phyloP scores from a whole-genome alignment of 2,797 vertebrate species.

The Petrocephalus sullivani region DNA sequence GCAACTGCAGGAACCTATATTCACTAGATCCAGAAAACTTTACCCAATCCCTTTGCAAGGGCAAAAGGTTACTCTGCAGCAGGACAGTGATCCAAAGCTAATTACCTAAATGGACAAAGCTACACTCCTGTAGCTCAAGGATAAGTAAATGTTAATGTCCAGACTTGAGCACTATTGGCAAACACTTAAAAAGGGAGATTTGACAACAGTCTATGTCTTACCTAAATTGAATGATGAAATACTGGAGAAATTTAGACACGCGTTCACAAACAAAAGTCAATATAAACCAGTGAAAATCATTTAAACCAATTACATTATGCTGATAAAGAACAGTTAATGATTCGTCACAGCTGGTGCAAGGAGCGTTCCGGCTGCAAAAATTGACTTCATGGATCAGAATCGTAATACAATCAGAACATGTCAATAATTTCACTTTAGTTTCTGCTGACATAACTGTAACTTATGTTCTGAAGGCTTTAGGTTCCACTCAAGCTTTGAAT shows the following conservation, averaged over 20 bases:
- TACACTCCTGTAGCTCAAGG: background rate
- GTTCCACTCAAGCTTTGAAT: background rate
- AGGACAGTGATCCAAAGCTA: background rate
- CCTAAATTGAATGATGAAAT: background rate
- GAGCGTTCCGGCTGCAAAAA: background rate
- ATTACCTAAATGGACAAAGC: background rate
- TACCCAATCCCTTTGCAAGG: background rate
- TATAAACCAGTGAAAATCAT: background rate
- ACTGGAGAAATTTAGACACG: background rate
- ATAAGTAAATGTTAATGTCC: background rate
- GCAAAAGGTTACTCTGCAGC: background rate
- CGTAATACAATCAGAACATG: background rate
- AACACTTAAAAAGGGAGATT: background rate
- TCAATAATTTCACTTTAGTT: background rate
- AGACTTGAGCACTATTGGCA: background rate
- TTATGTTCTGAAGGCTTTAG: slow-evolving; percentile 3
- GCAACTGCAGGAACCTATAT: background rate
- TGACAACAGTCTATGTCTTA: background rate
- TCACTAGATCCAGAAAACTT: background rate
- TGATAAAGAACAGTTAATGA: background rate
- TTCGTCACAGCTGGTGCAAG: background rate
- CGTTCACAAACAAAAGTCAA: background rate
- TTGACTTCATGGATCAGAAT: background rate
- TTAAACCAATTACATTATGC: background rate
- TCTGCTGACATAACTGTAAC: slow-evolving; percentile 12